Base-by-base conservation (phyloP, 2,888 invertebrate species). In the Caenorhabditis sp. region DNA sequence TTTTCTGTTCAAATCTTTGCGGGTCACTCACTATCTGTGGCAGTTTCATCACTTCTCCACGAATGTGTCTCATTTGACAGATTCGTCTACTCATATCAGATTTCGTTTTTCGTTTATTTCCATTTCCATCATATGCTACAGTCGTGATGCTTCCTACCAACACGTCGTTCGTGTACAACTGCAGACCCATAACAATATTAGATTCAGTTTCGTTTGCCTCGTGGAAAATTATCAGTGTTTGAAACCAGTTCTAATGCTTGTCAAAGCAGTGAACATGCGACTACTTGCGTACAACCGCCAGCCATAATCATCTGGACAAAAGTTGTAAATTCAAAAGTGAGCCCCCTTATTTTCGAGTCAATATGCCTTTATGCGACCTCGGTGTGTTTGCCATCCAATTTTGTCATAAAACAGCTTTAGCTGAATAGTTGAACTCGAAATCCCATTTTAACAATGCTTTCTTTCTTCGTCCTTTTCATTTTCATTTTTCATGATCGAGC, bases 201-300 rank as follows among this genome's bases (percentile, higher is more conserved):
- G 67, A 76, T 60, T 76, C 76, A 76, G 67, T 76, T 67, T 60
- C 35, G 50, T 72, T 60, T 61, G 67, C 71, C 62, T 72, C 71
- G 62, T 72, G 65, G 60, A 65, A 71, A 74, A 58, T 74, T 60
- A 68, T 68, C 67, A 76, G 60, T 60, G 61, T 67, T 76, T 76
- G 65, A 74, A 74, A 76, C 67, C 76, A 76, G 76, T 76, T 76
- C 50, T 47, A 37, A 56, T 61, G 74, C 20, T 22, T 65, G 65
- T 65, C 58, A 65, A 60, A 37, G 60, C 40, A 56, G 32, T 8
- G 64, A 64, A 64, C 72, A 55, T 35, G 40, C 56, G 44, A 56
- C 50, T 64, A 50, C 64, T 64, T 60, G 58, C 47, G 50, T 65
- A 3, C 40, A 51, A 64, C 64, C 50, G 56, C 65, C 56, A 22